Percentiles rank a stretch among this genome's conserved stretches.
Conservation (phyloP, 37 sponge, comb jelly and placozoan genomes). For the Tethya wilhelma region DNA sequence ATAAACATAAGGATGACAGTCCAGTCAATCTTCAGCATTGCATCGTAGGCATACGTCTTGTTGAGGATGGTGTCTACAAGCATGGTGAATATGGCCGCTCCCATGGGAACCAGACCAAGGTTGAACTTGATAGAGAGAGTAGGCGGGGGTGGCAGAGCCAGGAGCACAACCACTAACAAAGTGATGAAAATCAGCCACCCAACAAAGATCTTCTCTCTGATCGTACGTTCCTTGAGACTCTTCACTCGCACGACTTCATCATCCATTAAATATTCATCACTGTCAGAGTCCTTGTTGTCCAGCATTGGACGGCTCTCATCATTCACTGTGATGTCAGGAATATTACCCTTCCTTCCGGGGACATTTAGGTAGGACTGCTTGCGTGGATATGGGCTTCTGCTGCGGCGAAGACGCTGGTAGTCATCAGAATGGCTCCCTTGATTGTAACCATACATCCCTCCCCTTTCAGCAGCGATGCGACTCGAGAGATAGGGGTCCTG, state of each 20-base stretch:
- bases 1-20: conserved; percentile 90
- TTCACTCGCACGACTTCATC: conserved; percentile 5
- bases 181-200: conserved; percentile 63
- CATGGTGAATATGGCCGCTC: conserved; percentile 77
- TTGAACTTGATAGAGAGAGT: conserved; percentile 65
- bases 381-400: conserved; percentile 34
- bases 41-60: conserved; percentile 62
- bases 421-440: conserved; percentile 16
- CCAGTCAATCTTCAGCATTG: conserved; percentile 90
- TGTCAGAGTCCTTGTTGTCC: conserved; percentile 2
- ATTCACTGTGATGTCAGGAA: conserved; percentile 50
- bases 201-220: conserved; percentile 56
- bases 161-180: conserved; percentile 47
- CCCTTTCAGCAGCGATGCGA: conserved; percentile 59
- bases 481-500: conserved; percentile 62
- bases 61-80: conserved; percentile 77
- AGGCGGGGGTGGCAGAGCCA: conserved; percentile 69
- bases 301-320: conserved; percentile 7
- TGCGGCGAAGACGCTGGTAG: conserved; percentile 10
- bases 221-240: conserved; percentile 42
- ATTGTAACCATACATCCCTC: conserved; percentile 36
- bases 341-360: background rate
- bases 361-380: conserved; percentile 32
- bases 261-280: background rate
- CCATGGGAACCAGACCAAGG: conserved; percentile 86